A percentile compares a stretch with the other conserved stretches of the same genome.
These are phyloP conservation scores for Scaeva pyrastri DNA, from an alignment of 2,888 invertebrate genomes.

Conservation along the genomic window DNA sequence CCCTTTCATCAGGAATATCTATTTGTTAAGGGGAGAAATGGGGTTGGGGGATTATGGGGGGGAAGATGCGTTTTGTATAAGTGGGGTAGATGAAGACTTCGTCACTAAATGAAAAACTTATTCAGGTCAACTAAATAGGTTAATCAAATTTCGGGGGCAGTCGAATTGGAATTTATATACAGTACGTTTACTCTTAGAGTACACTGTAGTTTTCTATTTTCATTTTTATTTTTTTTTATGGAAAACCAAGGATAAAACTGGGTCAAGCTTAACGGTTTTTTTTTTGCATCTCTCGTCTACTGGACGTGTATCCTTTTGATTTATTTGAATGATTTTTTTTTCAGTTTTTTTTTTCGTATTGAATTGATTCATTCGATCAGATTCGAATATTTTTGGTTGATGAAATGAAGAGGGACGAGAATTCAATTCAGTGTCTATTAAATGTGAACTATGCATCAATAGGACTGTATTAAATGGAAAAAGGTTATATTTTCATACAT, in stretches of 20 bases:
- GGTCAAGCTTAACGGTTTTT: constrained; percentile 25
- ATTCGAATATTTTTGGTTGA: not conserved
- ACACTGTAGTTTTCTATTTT: not conserved
- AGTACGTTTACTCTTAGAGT: not conserved
- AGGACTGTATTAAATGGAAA: not conserved
- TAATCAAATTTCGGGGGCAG: constrained; percentile 27
- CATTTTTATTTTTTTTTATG: not conserved
- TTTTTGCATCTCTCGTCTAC: not conserved
- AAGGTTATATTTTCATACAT: too few relatives aligned
- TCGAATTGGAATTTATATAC: not conserved
- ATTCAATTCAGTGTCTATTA: not conserved
- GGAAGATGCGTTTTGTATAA: constrained; percentile 4
- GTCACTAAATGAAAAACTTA: constrained; percentile 1
- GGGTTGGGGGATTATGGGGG: too few relatives aligned
- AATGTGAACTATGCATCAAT: not conserved
- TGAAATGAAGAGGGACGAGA: not conserved
- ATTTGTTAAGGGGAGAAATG: too few relatives aligned
- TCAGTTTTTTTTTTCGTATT: not conserved
- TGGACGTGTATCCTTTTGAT: constrained; percentile 32
- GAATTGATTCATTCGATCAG: constrained; percentile 11
- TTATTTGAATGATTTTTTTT: constrained; percentile 12
- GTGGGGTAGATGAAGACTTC: not conserved
- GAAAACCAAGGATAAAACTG: not conserved
- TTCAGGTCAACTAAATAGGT: constrained; percentile 36
- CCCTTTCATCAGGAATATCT: not conserved